A percentile compares a stretch with the other conserved stretches of the same genome.
These are phyloP conservation scores for Yoshiicerus persimilis DNA, from an alignment of 1,140 invertebrate species.

Conservation along the genomic window DNA sequence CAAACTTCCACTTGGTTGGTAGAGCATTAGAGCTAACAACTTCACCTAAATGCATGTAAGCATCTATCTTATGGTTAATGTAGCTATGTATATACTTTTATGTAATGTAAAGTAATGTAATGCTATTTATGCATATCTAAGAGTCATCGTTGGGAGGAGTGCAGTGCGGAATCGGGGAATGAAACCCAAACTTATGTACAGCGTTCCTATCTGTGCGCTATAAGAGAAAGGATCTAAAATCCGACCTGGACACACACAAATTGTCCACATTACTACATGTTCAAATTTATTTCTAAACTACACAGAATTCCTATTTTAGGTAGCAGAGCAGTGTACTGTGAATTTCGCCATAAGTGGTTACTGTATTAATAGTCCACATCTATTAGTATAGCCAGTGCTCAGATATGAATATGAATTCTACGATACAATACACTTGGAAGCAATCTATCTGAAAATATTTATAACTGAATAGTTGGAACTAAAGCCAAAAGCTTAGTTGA, in stretches of 20 bases:
- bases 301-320: not conserved
- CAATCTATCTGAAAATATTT: slow-evolving; percentile 15
- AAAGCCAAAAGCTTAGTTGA: slow-evolving; percentile 22
- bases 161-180: not conserved
- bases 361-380: not conserved
- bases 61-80: not conserved
- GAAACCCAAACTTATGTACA: not conserved
- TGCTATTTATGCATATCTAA: not conserved
- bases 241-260: slow-evolving; percentile 1
- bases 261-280: not conserved
- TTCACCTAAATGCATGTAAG: not conserved
- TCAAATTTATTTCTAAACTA: not conserved
- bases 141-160: not conserved
- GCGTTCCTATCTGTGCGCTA: not conserved
- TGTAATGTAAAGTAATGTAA: not conserved
- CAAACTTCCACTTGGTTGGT: not conserved
- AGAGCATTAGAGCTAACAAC: slow-evolving; percentile 1
- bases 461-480: not conserved
- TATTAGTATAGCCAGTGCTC: not conserved
- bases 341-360: not conserved
- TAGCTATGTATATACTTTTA: not conserved
- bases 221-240: not conserved
- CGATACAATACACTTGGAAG: not conserved
- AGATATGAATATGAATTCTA: not conserved
- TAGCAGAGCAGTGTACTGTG: not conserved